phyloP scores from a whole-genome alignment of 2,888 invertebrate species.

The Seira musarum region DNA sequence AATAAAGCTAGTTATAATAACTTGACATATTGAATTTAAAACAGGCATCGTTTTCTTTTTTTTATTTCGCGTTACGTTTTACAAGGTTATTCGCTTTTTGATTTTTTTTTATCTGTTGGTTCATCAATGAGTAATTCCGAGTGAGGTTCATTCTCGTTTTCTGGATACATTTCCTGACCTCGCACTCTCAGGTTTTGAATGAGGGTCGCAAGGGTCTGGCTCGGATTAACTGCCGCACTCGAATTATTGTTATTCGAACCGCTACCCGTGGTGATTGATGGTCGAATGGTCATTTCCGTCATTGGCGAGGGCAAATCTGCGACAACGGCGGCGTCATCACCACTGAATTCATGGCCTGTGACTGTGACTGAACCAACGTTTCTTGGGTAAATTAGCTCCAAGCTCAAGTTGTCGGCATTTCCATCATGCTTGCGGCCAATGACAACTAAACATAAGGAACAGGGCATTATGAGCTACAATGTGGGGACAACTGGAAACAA shows the following conservation, averaged over 20 bases:
- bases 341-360: conserved; percentile 60
- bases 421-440: conserved; percentile 82
- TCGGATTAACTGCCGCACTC: neutral
- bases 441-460: conserved; percentile 78
- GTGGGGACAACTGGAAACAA: neutral
- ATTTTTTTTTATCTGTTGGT: too few species aligned
- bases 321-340: conserved; percentile 63
- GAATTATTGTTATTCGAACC: neutral
- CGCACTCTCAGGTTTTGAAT: neutral
- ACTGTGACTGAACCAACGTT: conserved; percentile 79
- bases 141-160: too few species aligned
- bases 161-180: neutral
- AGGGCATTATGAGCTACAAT: too few species aligned
- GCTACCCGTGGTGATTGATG: neutral
- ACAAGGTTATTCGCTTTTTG: too few species aligned
- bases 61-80: too few species aligned
- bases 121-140: too few species aligned
- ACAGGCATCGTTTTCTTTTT: too few species aligned
- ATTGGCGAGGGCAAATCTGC: conserved; percentile 69
- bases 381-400: conserved; percentile 86
- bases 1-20: neutral
- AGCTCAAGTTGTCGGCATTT: conserved; percentile 85
- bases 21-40: too few species aligned
- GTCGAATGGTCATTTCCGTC: conserved; percentile 23
- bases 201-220: neutral